Evolutionary conservation across 53 echinoderm and acorn worm genomes (phyloP).

Genomic region (Henricia sp.): DNA sequence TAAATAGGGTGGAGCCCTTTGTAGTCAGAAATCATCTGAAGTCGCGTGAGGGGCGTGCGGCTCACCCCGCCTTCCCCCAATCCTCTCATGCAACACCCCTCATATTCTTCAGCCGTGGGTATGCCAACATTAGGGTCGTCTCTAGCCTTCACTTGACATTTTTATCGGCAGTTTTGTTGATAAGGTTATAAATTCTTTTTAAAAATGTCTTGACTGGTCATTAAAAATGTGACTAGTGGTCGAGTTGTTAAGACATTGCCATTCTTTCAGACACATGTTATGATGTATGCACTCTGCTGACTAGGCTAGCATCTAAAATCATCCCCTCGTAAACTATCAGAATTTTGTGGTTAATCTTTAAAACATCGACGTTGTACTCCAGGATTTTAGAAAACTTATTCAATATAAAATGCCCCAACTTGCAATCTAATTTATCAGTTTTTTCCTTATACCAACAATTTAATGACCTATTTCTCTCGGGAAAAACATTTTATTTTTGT

Average conservation of each 20-base stretch:
- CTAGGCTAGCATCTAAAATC: conserved; percentile 1
- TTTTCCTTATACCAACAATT: neutral
- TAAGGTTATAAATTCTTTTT: neutral
- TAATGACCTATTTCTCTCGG: conserved; percentile 10
- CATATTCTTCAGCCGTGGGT: conserved; percentile 23
- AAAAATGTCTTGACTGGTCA: neutral
- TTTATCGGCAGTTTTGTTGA: neutral
- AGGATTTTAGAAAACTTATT: conserved; percentile 34
- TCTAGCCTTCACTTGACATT: conserved; percentile 50
- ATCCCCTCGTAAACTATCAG: too few relatives aligned
- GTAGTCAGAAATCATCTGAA: too few relatives aligned
- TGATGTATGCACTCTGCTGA: conserved; percentile 44
- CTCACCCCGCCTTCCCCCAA: neutral
- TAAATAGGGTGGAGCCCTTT: too few relatives aligned
- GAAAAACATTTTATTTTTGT: conserved; percentile 46
- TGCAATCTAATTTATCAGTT: conserved; percentile 23
- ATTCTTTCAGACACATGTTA: conserved; percentile 46
- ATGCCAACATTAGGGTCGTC: conserved; percentile 58
- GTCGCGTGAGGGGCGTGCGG: too few relatives aligned
- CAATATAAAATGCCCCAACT: conserved; percentile 14
- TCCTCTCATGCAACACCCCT: neutral
- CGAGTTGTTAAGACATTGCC: conserved; percentile 14
- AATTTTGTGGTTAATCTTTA: neutral
- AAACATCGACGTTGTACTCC: neutral
- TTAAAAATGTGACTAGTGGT: too few relatives aligned